Conservation (phyloP, 2,113 vertebrate genomes). For the Azemiops feae region DNA sequence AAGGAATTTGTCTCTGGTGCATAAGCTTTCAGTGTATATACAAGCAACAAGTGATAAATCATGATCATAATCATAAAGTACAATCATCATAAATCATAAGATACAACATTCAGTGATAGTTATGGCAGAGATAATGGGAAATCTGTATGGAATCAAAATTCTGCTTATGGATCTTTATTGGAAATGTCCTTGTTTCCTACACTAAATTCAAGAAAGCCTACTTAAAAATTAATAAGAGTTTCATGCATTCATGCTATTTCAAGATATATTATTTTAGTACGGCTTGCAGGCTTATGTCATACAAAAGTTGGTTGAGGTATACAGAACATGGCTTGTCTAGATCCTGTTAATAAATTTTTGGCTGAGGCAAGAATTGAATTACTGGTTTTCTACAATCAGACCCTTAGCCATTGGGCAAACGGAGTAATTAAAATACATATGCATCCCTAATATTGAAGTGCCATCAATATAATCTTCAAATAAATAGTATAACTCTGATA, state of each 20-base stretch:
- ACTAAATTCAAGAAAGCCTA: background rate
- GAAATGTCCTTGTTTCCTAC: background rate
- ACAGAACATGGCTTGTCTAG: background rate
- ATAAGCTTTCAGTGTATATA: no score
- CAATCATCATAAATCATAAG: no score
- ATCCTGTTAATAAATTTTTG: background rate
- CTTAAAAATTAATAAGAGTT: background rate
- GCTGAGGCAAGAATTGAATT: background rate
- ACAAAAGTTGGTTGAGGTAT: background rate
- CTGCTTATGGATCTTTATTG: background rate
- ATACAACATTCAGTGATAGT: no score
- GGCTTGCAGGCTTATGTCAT: background rate
- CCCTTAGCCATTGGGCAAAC: background rate
- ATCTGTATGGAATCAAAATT: background rate
- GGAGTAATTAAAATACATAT: background rate
- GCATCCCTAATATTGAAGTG: background rate
- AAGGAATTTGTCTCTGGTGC: no score
- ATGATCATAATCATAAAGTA: no score
- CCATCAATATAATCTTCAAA: background rate
- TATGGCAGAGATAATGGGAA: background rate
- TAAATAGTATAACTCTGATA: background rate
- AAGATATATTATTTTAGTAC: background rate
- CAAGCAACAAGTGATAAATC: no score
- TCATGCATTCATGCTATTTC: background rate
- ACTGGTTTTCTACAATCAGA: background rate